Conservation (phyloP, 2,888 invertebrate genomes). For the Osmoderma eremita region DNA sequence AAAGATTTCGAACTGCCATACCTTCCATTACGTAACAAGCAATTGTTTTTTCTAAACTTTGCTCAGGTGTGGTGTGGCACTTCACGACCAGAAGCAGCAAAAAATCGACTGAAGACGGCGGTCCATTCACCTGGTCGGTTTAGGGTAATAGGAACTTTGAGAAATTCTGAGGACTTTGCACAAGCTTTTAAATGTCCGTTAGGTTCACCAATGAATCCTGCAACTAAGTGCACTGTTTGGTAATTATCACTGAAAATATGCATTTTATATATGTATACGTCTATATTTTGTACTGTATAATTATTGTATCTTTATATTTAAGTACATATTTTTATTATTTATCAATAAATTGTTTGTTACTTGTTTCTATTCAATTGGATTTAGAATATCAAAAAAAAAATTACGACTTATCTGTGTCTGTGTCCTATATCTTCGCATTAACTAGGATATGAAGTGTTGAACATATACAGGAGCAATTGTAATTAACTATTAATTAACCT, state of each 20-base stretch:
- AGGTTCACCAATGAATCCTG: slow-evolving; percentile 41
- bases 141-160: slow-evolving; percentile 46
- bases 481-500: slow-evolving; percentile 16
- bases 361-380: not conserved
- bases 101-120: slow-evolving; percentile 82
- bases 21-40: slow-evolving; percentile 79
- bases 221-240: slow-evolving; percentile 41
- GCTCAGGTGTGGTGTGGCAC: slow-evolving; percentile 88
- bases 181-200: slow-evolving; percentile 31
- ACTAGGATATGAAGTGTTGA: not conserved
- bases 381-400: not conserved
- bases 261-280: not conserved
- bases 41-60: slow-evolving; percentile 91
- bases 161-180: slow-evolving; percentile 41
- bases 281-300: not conserved
- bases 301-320: slow-evolving; percentile 2
- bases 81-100: slow-evolving; percentile 82
- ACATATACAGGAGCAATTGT: not conserved
- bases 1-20: slow-evolving; percentile 75
- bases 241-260: not conserved
- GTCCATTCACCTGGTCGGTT: slow-evolving; percentile 86
- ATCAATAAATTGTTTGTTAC: not conserved
- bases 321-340: not conserved
- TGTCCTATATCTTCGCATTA: not conserved
- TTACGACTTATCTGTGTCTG: not conserved